phyloP scores from a whole-genome alignment of 2,797 vertebrate species.

The Chromis chromis region DNA sequence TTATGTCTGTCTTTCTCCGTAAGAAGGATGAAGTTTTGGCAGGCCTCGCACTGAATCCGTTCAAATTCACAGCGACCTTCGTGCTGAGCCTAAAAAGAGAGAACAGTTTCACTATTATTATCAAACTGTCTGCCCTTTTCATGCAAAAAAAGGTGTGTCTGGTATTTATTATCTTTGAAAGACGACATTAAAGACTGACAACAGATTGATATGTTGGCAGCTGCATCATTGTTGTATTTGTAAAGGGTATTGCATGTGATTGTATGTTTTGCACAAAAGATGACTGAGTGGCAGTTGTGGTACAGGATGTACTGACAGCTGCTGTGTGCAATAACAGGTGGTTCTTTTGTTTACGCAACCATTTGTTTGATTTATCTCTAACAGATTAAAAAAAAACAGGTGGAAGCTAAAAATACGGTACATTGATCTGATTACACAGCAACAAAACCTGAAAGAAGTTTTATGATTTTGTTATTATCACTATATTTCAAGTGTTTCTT shows the following conservation, averaged over 20 bases:
- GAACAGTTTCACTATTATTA: background rate
- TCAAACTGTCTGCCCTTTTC: background rate
- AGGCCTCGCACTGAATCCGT: slow-evolving; percentile 83
- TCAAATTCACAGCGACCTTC: slow-evolving; percentile 86
- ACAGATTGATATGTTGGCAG: too few relatives aligned
- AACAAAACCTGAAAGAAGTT: too few relatives aligned
- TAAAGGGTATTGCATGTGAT: background rate
- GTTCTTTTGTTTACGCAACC: background rate
- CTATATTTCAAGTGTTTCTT: background rate
- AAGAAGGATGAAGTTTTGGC: slow-evolving; percentile 78
- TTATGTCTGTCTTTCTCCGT: slow-evolving; percentile 85
- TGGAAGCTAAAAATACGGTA: background rate
- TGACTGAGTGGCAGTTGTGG: background rate
- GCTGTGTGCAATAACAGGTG: slow-evolving; percentile 23
- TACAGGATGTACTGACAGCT: background rate
- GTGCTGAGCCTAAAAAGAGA: slow-evolving; percentile 76
- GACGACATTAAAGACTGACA: background rate
- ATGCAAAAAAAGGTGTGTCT: background rate
- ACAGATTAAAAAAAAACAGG: too few relatives aligned
- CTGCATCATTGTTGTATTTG: too few relatives aligned
- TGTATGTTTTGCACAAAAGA: background rate
- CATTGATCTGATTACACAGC: background rate
- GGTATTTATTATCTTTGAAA: background rate
- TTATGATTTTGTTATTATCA: too few relatives aligned
- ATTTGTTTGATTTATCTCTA: background rate